Evolutionary conservation across 2,888 invertebrate genomes (phyloP).

Genomic region (Amphipyra tragopoginis): DNA sequence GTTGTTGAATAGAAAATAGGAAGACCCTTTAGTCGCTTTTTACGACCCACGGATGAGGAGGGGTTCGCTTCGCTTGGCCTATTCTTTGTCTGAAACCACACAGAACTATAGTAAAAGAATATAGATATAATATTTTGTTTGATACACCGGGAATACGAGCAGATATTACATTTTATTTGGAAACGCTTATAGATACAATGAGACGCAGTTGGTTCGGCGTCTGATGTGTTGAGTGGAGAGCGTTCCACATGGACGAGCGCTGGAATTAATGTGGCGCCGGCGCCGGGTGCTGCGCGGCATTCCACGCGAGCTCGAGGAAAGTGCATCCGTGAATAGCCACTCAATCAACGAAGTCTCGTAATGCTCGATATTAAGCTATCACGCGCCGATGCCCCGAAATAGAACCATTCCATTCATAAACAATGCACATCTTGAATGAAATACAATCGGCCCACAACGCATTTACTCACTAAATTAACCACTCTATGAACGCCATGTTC

Average conservation of each 20-base stretch:
- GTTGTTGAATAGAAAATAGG: too few species aligned
- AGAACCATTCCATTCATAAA: constrained; percentile 81
- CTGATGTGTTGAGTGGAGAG: constrained; percentile 23
- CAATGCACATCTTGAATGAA: constrained; percentile 81
- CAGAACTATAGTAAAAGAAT: too few species aligned
- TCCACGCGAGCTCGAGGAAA: constrained; percentile 70
- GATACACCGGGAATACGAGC: too few species aligned
- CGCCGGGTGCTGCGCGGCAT: constrained; percentile 63
- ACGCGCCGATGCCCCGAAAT: constrained; percentile 81
- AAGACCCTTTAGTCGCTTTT: too few species aligned
- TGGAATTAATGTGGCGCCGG: constrained; percentile 65
- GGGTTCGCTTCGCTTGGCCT: too few species aligned
- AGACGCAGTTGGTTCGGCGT: constrained; percentile 25
- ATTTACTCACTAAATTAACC: constrained; percentile 77
- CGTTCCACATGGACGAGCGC: constrained; percentile 45
- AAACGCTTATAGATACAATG: constrained; percentile 25
- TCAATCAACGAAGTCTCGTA: constrained; percentile 70
- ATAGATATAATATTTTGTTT: too few species aligned
- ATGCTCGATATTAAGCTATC: constrained; percentile 74
- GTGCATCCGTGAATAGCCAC: constrained; percentile 79
- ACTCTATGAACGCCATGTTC: constrained; percentile 71
- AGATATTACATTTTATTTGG: constrained; percentile 27
- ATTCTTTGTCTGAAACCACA: too few species aligned
- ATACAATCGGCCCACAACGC: constrained; percentile 74
- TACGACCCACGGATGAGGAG: too few species aligned